Percentiles rank a stretch among this genome's conserved stretches.
Evolutionary conservation across 2,888 invertebrate species (phyloP).

Genomic region (Drosophila mulleri): DNA sequence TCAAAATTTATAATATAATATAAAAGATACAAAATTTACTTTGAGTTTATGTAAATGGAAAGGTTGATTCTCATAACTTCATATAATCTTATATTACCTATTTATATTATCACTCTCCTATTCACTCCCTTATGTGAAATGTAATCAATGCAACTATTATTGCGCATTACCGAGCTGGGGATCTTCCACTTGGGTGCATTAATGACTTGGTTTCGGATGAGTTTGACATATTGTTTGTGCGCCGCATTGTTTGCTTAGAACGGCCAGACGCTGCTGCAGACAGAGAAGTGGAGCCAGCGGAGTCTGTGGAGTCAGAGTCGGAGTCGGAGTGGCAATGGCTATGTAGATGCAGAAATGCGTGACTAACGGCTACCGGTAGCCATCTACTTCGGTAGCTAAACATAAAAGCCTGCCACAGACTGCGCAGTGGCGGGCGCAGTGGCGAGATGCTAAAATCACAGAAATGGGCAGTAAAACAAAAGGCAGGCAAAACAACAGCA

Average conservation of each 20-base stretch:
- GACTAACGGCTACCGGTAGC: constrained; percentile 80
- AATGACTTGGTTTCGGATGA: constrained; percentile 73
- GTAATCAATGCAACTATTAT: constrained; percentile 5
- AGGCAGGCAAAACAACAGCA: constrained; percentile 42
- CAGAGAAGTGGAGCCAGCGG: constrained; percentile 20
- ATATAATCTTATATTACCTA: no score
- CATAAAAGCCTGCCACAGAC: constrained; percentile 61
- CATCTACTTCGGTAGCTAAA: constrained; percentile 80
- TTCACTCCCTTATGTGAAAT: not conserved
- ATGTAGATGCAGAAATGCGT: constrained; percentile 80
- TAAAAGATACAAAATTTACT: no score
- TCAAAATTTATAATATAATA: no score
- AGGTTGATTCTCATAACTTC: no score
- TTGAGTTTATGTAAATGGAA: no score
- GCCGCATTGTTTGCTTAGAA: constrained; percentile 60
- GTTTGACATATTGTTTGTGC: constrained; percentile 68
- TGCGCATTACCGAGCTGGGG: constrained; percentile 5
- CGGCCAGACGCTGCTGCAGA: constrained; percentile 17
- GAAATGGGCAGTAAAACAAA: constrained; percentile 75
- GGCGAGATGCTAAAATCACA: constrained; percentile 72
- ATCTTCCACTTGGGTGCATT: constrained; percentile 60
- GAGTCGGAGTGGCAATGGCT: constrained; percentile 40
- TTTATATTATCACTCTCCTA: not conserved
- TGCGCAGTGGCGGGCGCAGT: constrained; percentile 21
- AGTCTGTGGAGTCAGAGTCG: constrained; percentile 6